These are phyloP conservation scores for Pionites leucogaster DNA, from an alignment of 2,113 vertebrate genomes.

Conservation along the genomic window DNA sequence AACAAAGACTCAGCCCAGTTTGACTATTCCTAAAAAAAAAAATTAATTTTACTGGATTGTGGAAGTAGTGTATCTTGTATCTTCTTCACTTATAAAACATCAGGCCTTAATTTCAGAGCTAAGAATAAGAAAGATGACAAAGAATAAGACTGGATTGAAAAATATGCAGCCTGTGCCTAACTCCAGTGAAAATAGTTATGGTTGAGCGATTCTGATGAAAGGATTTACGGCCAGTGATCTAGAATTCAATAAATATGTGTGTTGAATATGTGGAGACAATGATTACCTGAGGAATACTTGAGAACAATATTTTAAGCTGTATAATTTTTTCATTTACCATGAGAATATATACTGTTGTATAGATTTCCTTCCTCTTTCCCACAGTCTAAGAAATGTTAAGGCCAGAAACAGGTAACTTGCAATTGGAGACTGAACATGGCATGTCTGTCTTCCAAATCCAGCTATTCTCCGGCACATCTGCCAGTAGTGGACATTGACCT, in stretches of 20 bases:
- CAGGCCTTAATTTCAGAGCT: conserved; percentile 45
- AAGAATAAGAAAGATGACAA: conserved; percentile 28
- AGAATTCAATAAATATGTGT: neutral
- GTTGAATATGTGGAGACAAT: neutral
- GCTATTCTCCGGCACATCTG: neutral
- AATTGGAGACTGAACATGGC: neutral
- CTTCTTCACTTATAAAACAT: conserved; percentile 58
- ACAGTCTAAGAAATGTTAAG: neutral
- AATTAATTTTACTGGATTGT: neutral
- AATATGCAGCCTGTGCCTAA: neutral
- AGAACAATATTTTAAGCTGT: neutral
- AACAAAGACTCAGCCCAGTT: conserved; percentile 22
- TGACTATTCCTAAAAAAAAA: conserved; percentile 22
- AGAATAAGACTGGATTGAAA: conserved; percentile 19
- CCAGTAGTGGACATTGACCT: neutral
- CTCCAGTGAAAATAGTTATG: conserved; percentile 26
- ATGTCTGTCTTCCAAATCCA: neutral
- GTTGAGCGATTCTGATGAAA: conserved; percentile 9
- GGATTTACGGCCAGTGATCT: neutral
- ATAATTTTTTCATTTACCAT: neutral
- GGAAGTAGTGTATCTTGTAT: conserved; percentile 43
- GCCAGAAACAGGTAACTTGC: neutral
- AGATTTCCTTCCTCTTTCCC: neutral
- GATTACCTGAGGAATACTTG: neutral
- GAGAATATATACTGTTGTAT: neutral